Percentiles rank a stretch among this genome's conserved stretches.
phyloP scores from a whole-genome alignment of 2,797 vertebrate genomes.

The Hippocampus kuda region DNA sequence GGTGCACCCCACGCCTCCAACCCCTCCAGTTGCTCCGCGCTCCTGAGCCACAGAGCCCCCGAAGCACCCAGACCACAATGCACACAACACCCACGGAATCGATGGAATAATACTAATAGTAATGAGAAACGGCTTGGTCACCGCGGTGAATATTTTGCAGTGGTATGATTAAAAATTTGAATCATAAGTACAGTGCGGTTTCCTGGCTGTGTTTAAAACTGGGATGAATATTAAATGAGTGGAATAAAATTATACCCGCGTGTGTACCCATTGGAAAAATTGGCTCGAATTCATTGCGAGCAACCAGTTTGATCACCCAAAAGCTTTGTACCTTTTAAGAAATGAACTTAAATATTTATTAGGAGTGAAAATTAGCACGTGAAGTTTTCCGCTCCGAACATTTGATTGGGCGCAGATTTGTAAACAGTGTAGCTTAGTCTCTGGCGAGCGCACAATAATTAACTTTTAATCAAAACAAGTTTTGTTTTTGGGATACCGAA shows the following conservation, averaged over 20 bases:
- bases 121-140: not conserved
- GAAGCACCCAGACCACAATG: not conserved
- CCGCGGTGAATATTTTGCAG: not conserved
- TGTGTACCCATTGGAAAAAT: not conserved
- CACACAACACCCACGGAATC: not conserved
- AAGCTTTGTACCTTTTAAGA: not conserved
- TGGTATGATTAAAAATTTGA: not conserved
- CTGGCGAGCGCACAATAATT: too few species aligned
- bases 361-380: not conserved
- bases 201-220: constrained; percentile 1
- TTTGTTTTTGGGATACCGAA: too few species aligned
- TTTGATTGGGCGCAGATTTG: too few species aligned
- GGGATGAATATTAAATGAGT: constrained; percentile 1
- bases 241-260: not conserved
- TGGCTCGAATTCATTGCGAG: not conserved
- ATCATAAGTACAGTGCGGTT: not conserved
- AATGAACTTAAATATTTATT: not conserved
- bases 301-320: not conserved
- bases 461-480: too few species aligned
- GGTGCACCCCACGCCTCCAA: not conserved
- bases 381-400: too few species aligned
- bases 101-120: not conserved
- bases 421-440: too few species aligned
- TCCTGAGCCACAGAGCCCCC: not conserved
- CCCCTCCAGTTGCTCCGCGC: not conserved